These are phyloP conservation scores for Sinhomidia bicolor DNA, from an alignment of 2,888 invertebrate genomes.

Conservation along the genomic window DNA sequence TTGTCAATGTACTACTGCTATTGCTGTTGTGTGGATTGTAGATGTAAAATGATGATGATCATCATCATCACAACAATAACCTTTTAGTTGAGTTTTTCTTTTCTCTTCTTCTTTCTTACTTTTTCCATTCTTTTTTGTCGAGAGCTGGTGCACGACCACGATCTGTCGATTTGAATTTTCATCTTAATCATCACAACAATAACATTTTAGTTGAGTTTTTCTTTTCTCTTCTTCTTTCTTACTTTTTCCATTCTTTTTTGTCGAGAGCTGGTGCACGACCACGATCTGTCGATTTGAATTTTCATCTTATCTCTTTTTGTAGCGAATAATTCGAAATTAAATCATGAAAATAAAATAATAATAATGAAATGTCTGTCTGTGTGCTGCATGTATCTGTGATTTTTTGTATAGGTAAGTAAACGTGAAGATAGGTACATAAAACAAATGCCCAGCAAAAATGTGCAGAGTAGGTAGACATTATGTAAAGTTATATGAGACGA, in stretches of 20 bases:
- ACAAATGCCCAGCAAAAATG: not conserved
- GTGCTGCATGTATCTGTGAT: not conserved
- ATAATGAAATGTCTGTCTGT: constrained; percentile 9
- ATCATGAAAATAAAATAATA: constrained; percentile 40
- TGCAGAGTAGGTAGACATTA: not conserved
- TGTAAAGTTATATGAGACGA: constrained; percentile 4
- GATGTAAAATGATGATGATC: not conserved
- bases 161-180: constrained; percentile 41
- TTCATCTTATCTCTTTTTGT: constrained; percentile 34
- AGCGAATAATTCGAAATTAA: constrained; percentile 28
- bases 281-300: constrained; percentile 46
- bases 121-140: not conserved
- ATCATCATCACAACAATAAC: constrained; percentile 47
- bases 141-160: constrained; percentile 52
- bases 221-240: not conserved
- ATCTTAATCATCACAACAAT: constrained; percentile 55
- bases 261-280: constrained; percentile 47
- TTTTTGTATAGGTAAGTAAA: not conserved
- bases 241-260: not conserved
- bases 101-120: not conserved
- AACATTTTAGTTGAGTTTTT: constrained; percentile 33
- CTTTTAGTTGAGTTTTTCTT: constrained; percentile 27
- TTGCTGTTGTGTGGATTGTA: too few species aligned
- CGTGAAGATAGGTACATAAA: not conserved
- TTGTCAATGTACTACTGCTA: not conserved